A percentile compares a stretch with the other conserved stretches of the same genome.
phyloP scores from a whole-genome alignment of 1,140 invertebrate genomes.

The Drosophila guanche region DNA sequence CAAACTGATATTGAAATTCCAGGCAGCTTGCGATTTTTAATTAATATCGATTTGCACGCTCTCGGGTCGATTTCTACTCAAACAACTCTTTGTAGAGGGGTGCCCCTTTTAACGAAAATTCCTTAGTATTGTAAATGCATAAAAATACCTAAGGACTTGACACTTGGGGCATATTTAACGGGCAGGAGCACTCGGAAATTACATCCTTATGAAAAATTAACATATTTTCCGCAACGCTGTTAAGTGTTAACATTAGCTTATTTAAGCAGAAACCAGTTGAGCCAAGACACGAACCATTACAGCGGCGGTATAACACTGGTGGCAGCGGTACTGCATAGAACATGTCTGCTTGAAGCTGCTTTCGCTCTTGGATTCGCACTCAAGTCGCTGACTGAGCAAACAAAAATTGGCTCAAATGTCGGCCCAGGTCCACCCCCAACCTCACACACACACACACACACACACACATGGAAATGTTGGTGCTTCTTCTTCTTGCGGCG shows the following conservation, averaged over 20 bases:
- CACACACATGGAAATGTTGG: not conserved
- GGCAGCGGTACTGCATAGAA: constrained; percentile 4
- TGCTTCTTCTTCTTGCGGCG: constrained; percentile 59
- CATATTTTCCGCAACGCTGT: constrained; percentile 29
- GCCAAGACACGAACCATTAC: constrained; percentile 61
- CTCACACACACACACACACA: constrained; percentile 12
- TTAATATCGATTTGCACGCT: constrained; percentile 62
- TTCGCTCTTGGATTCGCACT: constrained; percentile 31
- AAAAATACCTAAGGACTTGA: no score
- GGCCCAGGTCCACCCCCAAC: constrained; percentile 33
- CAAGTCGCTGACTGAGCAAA: constrained; percentile 33
- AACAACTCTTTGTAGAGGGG: no score
- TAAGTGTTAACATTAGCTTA: constrained; percentile 57
- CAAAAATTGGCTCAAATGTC: constrained; percentile 52
- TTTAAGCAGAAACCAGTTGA: constrained; percentile 56
- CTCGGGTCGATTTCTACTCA: not conserved
- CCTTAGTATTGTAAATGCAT: no score
- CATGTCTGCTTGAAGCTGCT: not conserved
- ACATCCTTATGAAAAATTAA: not conserved
- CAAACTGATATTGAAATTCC: constrained; percentile 31
- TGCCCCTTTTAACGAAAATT: no score
- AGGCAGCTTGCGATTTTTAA: constrained; percentile 29
- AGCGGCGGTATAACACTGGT: constrained; percentile 38
- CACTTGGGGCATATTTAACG: no score
- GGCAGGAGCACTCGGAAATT: not conserved